Conservation (phyloP, 2,888 invertebrate species). For the Sarcophaga carnaria region DNA sequence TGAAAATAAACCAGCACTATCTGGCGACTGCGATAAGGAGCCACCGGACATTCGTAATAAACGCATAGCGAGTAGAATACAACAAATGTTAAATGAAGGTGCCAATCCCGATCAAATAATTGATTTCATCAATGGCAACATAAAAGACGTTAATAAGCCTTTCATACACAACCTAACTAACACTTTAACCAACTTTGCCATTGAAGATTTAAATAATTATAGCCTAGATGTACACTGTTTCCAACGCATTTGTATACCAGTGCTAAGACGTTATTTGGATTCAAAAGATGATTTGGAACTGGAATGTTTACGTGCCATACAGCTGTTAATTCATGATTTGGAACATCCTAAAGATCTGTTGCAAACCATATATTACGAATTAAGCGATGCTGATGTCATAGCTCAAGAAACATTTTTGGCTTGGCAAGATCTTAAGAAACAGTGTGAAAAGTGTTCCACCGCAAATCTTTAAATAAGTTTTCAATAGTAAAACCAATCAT, state of each 20-base stretch:
- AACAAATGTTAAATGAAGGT: constrained; percentile 82
- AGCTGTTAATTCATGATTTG: constrained; percentile 88
- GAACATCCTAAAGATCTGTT: constrained; percentile 92
- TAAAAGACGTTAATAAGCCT: constrained; percentile 82
- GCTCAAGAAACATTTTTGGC: constrained; percentile 90
- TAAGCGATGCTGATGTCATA: constrained; percentile 90
- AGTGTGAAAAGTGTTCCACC: constrained; percentile 82
- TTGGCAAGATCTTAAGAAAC: constrained; percentile 88
- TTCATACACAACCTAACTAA: constrained; percentile 87
- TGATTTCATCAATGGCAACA: constrained; percentile 84
- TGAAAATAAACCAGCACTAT: constrained; percentile 68
- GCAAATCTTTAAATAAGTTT: background rate
- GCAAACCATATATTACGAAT: constrained; percentile 87
- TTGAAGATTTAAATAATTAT: constrained; percentile 75
- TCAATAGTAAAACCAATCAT: background rate
- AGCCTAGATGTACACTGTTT: constrained; percentile 76
- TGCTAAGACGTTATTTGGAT: constrained; percentile 83
- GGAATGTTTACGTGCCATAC: constrained; percentile 92
- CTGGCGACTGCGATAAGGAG: background rate
- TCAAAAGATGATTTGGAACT: constrained; percentile 87
- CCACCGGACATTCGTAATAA: background rate
- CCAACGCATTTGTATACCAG: constrained; percentile 77
- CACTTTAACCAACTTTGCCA: constrained; percentile 84
- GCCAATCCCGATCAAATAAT: constrained; percentile 83
- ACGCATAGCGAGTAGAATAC: constrained; percentile 74